These are phyloP conservation scores for Lucinisca nassula DNA, from an alignment of 2,888 invertebrate species.

Conservation along the genomic window DNA sequence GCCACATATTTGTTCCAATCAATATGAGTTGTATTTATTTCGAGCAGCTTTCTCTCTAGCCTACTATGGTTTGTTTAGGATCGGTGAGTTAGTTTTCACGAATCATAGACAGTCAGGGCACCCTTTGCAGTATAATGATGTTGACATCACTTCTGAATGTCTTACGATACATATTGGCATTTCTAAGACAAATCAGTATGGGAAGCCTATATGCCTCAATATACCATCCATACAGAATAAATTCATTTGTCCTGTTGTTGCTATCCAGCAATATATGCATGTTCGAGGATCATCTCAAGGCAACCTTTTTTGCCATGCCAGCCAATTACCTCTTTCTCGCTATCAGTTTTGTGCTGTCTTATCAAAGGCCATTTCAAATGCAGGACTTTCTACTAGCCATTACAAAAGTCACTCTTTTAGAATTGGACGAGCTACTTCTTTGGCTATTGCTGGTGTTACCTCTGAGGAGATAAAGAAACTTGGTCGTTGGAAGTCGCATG, in stretches of 20 bases:
- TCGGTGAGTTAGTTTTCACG: constrained; percentile 15
- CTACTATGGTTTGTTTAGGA: constrained; percentile 21
- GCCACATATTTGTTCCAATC: not conserved
- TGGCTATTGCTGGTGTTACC: not conserved
- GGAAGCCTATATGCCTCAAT: not conserved
- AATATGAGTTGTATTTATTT: constrained; percentile 2
- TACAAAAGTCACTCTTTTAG: not conserved
- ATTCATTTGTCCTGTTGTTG: not conserved
- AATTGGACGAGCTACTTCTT: not conserved
- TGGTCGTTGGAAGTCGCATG: not conserved
- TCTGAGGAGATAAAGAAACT: not conserved
- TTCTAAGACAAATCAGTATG: constrained; percentile 28
- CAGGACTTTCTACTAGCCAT: not conserved
- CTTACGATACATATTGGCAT: not conserved
- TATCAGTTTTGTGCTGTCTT: constrained; percentile 20
- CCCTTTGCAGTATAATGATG: not conserved
- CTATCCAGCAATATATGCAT: not conserved
- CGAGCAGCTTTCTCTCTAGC: constrained; percentile 11
- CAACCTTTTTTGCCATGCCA: constrained; percentile 13
- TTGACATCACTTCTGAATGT: not conserved
- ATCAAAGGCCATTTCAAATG: not conserved
- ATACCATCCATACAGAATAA: not conserved
- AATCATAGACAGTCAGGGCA: not conserved
- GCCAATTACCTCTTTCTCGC: not conserved
- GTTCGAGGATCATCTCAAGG: not conserved